A percentile compares a stretch with the other conserved stretches of the same genome.
Conservation (phyloP, 2,888 invertebrate genomes). For the Frankliniella intonsa region DNA sequence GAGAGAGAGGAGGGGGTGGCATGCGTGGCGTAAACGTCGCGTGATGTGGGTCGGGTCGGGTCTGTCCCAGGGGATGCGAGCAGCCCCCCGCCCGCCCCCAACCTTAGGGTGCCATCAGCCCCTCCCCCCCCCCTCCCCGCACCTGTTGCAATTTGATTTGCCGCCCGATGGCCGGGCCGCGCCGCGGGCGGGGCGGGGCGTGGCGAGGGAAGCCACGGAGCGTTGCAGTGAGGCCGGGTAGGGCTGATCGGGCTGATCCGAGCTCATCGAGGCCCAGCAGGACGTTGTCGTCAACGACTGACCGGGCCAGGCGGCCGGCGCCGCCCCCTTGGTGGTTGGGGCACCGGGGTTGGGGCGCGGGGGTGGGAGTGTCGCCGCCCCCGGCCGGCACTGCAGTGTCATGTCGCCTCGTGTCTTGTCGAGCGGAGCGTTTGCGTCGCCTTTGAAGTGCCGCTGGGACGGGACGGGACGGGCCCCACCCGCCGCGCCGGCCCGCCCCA, state of each 20-base stretch:
- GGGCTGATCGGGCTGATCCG: no score
- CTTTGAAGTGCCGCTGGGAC: not conserved
- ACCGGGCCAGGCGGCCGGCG: no score
- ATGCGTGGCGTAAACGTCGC: no score
- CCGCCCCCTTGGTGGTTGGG: no score
- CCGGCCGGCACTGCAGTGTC: not conserved
- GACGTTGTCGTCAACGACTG: no score
- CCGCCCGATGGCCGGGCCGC: not conserved
- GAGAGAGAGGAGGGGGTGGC: constrained; percentile 17
- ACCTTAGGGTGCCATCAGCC: not conserved
- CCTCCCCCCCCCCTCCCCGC: not conserved
- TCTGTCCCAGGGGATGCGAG: not conserved
- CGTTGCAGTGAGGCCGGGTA: no score
- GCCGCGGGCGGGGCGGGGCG: no score
- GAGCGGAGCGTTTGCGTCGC: not conserved
- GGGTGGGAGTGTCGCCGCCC: not conserved
- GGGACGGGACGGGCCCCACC: not conserved
- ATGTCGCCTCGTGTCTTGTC: not conserved
- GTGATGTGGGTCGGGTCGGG: constrained; percentile 29
- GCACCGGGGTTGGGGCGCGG: not conserved
- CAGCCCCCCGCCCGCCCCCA: not conserved
- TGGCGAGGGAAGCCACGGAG: no score
- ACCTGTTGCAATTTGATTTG: constrained; percentile 6
- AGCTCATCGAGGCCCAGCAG: no score
- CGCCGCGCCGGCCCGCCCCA: not conserved